Percentiles rank a stretch among this genome's conserved stretches.
These are phyloP conservation scores for Drosophila ironensis DNA, from an alignment of 1,140 invertebrate species.

Conservation along the genomic window DNA sequence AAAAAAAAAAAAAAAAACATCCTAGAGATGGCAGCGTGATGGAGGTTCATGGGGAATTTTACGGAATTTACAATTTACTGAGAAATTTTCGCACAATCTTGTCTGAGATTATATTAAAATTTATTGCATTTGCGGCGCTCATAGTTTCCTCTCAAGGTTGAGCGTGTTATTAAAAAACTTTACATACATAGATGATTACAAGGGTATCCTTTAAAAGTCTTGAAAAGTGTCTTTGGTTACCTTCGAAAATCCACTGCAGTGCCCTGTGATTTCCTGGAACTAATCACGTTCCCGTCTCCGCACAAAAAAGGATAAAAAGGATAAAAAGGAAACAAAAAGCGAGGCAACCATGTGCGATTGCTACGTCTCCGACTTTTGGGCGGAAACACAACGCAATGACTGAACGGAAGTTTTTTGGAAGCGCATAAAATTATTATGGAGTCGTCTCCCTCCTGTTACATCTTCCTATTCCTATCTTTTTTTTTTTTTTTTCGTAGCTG, in stretches of 20 bases:
- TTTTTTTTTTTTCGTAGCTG: slow-evolving; percentile 1
- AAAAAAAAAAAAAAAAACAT: not conserved
- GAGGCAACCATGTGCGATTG: slow-evolving; percentile 36
- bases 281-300: slow-evolving; percentile 10
- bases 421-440: slow-evolving; percentile 80
- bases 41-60: not conserved
- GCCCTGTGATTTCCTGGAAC: not conserved
- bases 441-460: slow-evolving; percentile 6
- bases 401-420: slow-evolving; percentile 79
- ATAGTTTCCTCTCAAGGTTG: no score
- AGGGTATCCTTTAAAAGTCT: no score
- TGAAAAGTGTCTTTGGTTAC: no score
- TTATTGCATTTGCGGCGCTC: no score
- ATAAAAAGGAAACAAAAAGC: not conserved
- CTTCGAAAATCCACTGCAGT: no score
- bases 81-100: no score
- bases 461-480: not conserved
- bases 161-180: no score
- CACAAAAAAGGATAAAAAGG: not conserved
- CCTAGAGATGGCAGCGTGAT: slow-evolving; percentile 19
- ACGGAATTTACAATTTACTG: not conserved
- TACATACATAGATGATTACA: no score
- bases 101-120: no score
- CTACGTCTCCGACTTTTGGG: slow-evolving; percentile 34
- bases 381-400: slow-evolving; percentile 75